Evolutionary conservation across 2,797 vertebrate species (phyloP), one percentile per base, ranked within the genome.

Genomic region (Protonibea diacanthus): DNA sequence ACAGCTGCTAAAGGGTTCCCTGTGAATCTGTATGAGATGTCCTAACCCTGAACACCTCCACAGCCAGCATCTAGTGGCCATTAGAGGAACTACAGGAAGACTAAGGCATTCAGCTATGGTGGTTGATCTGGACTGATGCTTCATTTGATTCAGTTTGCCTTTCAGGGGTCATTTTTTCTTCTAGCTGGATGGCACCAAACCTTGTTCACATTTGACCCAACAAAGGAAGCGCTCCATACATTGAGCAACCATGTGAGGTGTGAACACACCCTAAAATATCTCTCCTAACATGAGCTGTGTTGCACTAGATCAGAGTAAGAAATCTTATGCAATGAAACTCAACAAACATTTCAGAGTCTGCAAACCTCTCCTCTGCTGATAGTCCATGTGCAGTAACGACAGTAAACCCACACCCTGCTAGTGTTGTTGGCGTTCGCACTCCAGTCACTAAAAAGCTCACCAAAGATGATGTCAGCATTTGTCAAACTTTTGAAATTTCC

Each of bases 381-480:
- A 1, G 57, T 80, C 67, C 11, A 5, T 59, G 48, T 63, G 67
- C 79, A 85, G 62, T 38, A 48, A 56, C 17, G 20, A 17, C 77
- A 76, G 44, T 21, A 23, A 45, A 53, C 58, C 60, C 59, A 67
- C 56, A 69, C 45, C 66, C 42, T 47, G 21, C 60, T 56, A 13
- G 42, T 40, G 51, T 53, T 76, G 68, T 40, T 21, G 40, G 13
- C 67, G 40, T 53, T 21, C 13, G 48, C 44, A 12, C 49, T 44
- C 45, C 62, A 27, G 14, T 57, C 40, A 45, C 25, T 2, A 11
- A 21, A 65, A 64, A 71, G 53, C 69, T 83, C 81, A 84, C 82
- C 87, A 89, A 89, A 86, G 87, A 89, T 78, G 77, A 82, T 78
- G 71, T 77, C 77, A 82, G 60, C 63, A 53, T 77, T 49, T 33